Percentiles rank a stretch among this genome's conserved stretches.
Evolutionary conservation across 2,113 vertebrate species (phyloP).

Genomic region (Lutjanus erythropterus): DNA sequence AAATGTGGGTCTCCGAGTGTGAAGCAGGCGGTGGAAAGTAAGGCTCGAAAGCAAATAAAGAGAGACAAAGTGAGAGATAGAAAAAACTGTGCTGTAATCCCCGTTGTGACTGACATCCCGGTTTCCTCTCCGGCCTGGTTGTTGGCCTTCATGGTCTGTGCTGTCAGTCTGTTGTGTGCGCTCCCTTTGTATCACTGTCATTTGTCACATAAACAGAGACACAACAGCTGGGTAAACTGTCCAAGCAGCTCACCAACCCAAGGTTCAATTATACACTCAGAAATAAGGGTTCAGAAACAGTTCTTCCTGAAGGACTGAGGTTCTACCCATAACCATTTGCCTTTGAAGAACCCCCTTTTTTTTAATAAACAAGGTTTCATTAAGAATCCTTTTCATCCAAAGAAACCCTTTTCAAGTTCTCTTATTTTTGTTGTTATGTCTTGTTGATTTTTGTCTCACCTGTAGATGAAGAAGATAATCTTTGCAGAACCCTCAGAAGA

Average conservation of each 20-base stretch:
- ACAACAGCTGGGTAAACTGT: conserved; percentile 62
- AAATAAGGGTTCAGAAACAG: no score
- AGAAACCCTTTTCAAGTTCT: no score
- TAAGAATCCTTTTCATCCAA: no score
- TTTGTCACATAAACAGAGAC: conserved; percentile 40
- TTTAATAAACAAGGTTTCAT: no score
- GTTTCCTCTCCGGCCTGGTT: conserved; percentile 1
- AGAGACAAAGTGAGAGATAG: neutral
- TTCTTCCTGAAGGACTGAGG: no score
- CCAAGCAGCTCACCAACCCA: conserved; percentile 1
- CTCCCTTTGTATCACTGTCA: conserved; percentile 48
- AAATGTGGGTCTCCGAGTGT: neutral
- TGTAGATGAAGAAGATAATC: no score
- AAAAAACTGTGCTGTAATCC: conserved; percentile 9
- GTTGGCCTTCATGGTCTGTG: conserved; percentile 18
- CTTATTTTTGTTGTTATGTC: no score
- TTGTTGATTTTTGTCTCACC: no score
- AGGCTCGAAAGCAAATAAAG: conserved; percentile 10
- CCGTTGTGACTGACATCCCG: conserved; percentile 12
- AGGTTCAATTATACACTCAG: no score
- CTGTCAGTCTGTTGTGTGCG: conserved; percentile 39
- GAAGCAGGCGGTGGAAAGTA: neutral
- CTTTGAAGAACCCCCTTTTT: no score
- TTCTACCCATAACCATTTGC: no score
- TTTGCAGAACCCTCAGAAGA: no score